Conservation (phyloP, 2,797 vertebrate genomes). For the Xiphorhynchus erythropygius region DNA sequence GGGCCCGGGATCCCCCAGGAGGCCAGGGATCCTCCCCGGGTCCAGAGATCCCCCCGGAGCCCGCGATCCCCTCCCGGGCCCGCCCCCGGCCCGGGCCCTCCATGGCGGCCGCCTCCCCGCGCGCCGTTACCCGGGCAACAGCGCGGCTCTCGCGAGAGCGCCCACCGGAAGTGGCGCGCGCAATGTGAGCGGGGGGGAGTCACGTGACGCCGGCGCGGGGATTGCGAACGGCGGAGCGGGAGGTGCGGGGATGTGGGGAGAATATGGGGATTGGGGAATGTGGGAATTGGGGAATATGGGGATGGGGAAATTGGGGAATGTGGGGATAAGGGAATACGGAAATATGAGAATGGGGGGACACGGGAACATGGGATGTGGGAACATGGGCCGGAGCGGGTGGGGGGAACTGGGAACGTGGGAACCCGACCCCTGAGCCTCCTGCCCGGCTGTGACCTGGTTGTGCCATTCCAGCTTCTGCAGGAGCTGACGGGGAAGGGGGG, state of each 20-base stretch:
- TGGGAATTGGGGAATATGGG: no score
- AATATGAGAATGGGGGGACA: background rate
- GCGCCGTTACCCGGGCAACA: background rate
- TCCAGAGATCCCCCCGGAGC: rapidly evolving
- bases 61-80: rapidly evolving
- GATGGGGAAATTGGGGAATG: no score
- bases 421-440: background rate
- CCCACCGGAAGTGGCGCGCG: rapidly evolving
- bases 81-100: background rate
- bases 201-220: background rate
- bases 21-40: rapidly evolving
- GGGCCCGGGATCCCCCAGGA: no score
- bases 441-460: background rate
- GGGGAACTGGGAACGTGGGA: background rate
- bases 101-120: rapidly evolving
- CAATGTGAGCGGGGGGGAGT: rapidly evolving
- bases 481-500: no score
- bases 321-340: background rate
- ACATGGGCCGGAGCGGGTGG: background rate
- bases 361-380: background rate
- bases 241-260: background rate
- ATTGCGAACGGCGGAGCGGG: background rate
- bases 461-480: background rate
- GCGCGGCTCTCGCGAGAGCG: background rate
- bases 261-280: no score